phyloP scores from a whole-genome alignment of 2,113 vertebrate species.

The Muntiacus muntjak region DNA sequence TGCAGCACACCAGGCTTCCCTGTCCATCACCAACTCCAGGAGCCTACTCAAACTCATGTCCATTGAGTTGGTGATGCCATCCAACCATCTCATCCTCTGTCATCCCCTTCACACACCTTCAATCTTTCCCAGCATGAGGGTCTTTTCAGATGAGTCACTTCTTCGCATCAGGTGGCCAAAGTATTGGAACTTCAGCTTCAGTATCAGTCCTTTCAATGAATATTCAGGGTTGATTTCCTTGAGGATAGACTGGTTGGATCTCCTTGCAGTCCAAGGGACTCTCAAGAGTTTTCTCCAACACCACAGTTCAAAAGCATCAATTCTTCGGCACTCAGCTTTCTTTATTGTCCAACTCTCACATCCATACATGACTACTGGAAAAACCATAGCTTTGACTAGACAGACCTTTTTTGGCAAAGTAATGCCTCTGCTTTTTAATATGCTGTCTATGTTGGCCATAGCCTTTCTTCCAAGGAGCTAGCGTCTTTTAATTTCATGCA shows the following conservation, averaged over 20 bases:
- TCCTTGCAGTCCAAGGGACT: neutral
- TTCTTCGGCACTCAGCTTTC: neutral
- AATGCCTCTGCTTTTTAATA: neutral
- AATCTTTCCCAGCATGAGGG: neutral
- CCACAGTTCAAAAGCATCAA: neutral
- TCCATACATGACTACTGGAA: neutral
- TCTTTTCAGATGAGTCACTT: neutral
- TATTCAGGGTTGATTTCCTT: neutral
- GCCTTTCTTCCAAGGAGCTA: too few species aligned
- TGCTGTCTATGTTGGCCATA: too few species aligned
- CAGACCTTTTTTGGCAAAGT: neutral
- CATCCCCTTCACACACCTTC: neutral
- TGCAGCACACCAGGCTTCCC: neutral
- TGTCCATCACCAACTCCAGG: neutral
- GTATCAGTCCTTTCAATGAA: neutral
- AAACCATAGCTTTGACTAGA: neutral
- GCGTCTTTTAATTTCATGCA: neutral
- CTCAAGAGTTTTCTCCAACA: neutral
- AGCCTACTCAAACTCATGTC: neutral
- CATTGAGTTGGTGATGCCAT: neutral
- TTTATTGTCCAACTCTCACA: neutral
- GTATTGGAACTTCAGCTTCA: neutral
- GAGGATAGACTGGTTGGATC: neutral
- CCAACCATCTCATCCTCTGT: neutral
- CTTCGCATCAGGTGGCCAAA: neutral